Evolutionary conservation across 1,140 invertebrate genomes (phyloP), one percentile per base, ranked within the genome.

Genomic region (Saxidomus purpurata): DNA sequence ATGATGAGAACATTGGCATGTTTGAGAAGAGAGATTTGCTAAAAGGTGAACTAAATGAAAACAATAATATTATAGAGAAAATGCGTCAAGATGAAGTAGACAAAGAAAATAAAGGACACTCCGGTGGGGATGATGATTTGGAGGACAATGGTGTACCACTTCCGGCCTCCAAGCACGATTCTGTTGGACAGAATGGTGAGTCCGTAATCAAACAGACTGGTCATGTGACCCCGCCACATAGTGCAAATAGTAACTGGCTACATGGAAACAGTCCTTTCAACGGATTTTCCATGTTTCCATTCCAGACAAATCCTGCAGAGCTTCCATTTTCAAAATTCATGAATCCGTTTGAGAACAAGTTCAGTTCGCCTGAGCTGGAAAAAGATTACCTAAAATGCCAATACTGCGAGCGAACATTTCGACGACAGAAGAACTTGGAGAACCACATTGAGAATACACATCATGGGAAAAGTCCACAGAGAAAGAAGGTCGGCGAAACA

Each of bases 351-450:
- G 92, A 91, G 67, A 93, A 93, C 69, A 92, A 93, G 34, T 92
- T 92, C 40, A 89, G 90, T 11, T 87, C 88, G 17, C 90, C 90
- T 67, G 94, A 94, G 89, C 90, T 93, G 76, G 94, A 95, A 84
- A 95, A 95, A 81, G 94, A 95, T 85, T 95, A 95, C 82, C 92
- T 95, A 13, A 95, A 95, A 89, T 94, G 95, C 89, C 94, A 95
- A 91, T 95, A 92, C 90, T 95, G 94, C 90, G 94, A 95, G 87
- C 80, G 94, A 59, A 95, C 94, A 71, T 95, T 95, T 87, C 91
- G 94, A 49, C 90, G 94, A 15, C 94, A 95, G 86, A 95, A 95
- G 86, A 95, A 95, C 71, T 88, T 95, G 59, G 94, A 95, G 76
- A 95, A 95, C 86, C 94, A 95, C 84, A 93, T 95, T 55, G 94